Evolutionary conservation across 2,797 vertebrate genomes (phyloP).

Genomic region (Mallotus villosus): DNA sequence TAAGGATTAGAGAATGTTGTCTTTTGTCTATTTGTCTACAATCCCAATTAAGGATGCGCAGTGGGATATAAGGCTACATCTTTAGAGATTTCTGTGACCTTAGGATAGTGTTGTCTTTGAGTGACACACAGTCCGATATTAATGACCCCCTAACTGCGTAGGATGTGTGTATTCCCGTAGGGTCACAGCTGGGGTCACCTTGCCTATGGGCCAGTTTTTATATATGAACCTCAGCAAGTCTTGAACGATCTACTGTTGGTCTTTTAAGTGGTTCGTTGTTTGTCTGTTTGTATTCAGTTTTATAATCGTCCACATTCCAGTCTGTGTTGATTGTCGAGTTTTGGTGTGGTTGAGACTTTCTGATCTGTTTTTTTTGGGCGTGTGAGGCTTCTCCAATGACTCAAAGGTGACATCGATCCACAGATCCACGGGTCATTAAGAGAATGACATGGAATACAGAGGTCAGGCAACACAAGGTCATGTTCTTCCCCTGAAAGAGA

Average conservation of each 20-base stretch:
- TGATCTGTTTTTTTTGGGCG: neutral
- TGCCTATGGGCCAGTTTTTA: neutral
- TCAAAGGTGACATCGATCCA: neutral
- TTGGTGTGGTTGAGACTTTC: no score
- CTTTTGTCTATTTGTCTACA: neutral
- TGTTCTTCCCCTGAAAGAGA: neutral
- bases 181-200: slow-evolving; percentile 35
- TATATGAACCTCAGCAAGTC: neutral
- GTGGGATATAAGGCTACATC: neutral
- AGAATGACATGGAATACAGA: slow-evolving; percentile 21
- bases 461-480: slow-evolving; percentile 18
- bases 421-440: neutral
- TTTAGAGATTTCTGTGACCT: slow-evolving; percentile 2
- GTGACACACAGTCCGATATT: slow-evolving; percentile 32
- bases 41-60: neutral
- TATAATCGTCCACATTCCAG: no score
- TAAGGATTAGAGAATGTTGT: neutral
- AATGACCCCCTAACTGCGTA: slow-evolving; percentile 47
- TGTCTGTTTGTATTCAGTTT: no score
- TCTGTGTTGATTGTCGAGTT: no score
- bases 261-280: no score
- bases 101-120: slow-evolving; percentile 28
- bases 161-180: slow-evolving; percentile 27
- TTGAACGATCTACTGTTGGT: no score
- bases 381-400: neutral